A percentile compares a stretch with the other conserved stretches of the same genome.
phyloP scores from a whole-genome alignment of 2,113 vertebrate species.

The Nyctereutes procyonoides region DNA sequence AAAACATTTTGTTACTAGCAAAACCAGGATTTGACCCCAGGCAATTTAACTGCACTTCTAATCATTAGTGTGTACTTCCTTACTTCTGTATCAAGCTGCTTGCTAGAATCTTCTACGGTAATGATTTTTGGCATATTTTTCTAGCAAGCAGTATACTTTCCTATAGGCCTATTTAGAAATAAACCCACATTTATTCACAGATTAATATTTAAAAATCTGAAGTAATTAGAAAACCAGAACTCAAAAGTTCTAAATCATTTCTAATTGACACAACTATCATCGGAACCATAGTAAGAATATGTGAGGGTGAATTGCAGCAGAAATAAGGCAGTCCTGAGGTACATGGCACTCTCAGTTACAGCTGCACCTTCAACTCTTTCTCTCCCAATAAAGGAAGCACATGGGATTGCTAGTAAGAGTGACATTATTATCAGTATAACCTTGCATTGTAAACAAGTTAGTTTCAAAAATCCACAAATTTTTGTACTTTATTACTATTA shows the following conservation, averaged over 20 bases:
- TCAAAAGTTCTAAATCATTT: not conserved
- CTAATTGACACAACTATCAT: not conserved
- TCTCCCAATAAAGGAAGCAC: not conserved
- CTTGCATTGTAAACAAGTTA: no score
- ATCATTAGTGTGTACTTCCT: not conserved
- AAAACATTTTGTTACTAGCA: not conserved
- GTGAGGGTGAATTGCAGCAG: not conserved
- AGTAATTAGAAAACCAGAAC: conserved; percentile 23
- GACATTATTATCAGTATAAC: no score
- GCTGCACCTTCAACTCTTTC: not conserved
- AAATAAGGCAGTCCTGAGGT: not conserved
- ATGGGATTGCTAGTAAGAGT: not conserved
- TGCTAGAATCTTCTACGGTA: not conserved
- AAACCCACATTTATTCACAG: conserved; percentile 32
- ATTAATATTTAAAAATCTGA: not conserved
- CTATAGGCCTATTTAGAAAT: not conserved
- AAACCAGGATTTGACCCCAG: not conserved
- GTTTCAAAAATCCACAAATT: no score
- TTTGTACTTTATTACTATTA: not conserved
- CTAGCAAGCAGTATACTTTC: not conserved
- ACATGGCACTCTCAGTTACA: not conserved
- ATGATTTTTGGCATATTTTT: conserved; percentile 34
- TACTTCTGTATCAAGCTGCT: not conserved
- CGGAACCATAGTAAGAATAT: not conserved
- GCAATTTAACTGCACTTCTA: not conserved